Evolutionary conservation across 2,888 invertebrate species (phyloP), one percentile per base, ranked within the genome.

Genomic region (Desoria tigrina): DNA sequence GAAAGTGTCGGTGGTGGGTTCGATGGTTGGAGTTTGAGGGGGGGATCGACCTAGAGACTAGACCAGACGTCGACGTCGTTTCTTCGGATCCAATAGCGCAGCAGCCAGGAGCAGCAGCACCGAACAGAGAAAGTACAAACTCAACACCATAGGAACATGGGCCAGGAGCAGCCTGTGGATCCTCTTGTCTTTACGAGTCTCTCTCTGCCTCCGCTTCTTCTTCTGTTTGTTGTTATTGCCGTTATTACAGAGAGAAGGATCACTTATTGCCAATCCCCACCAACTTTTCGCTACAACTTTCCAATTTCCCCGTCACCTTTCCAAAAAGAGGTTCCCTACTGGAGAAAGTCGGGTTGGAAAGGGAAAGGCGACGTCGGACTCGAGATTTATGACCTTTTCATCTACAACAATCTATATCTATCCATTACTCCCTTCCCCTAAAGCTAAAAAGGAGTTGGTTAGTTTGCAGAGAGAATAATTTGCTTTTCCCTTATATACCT

Each of bases 81-180:
- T 61, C 65, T 54, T 28, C 27, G 54, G 65, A 65, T 63, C 70
- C 65, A 67, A 70, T 70, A 67, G 65, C 70, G 67, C 63, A 69
- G 69, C 67, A 70, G 67, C 70, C 65, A 50, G 24, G 7, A 7
- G 7, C 55, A 55, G 27, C 11, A 16, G n/a, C 28, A 32, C 7
- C 7, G 23, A 6, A n/a, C 18, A 21, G 18, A 49, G 21, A 9
- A 23, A 11, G 23, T 28, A 55, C 32, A 27, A 32, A 28, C 57
- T 14, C 32, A 32, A 32, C 32, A 32, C 32, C 32, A 32, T 32
- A 32, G 32, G 28, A 50, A 14, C 42, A 54, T 45, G 58, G 53
- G 62, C 54, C 72, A n/a, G n/a, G n/a, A n/a, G n/a, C n/a, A 72
- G 72, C 72, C 72, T 72, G 72, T 72, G 68, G 72, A 72, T 69